These are phyloP conservation scores for Montipora sp. DNA, from an alignment of 64 coral and sea anemone species.

Conservation along the genomic window DNA sequence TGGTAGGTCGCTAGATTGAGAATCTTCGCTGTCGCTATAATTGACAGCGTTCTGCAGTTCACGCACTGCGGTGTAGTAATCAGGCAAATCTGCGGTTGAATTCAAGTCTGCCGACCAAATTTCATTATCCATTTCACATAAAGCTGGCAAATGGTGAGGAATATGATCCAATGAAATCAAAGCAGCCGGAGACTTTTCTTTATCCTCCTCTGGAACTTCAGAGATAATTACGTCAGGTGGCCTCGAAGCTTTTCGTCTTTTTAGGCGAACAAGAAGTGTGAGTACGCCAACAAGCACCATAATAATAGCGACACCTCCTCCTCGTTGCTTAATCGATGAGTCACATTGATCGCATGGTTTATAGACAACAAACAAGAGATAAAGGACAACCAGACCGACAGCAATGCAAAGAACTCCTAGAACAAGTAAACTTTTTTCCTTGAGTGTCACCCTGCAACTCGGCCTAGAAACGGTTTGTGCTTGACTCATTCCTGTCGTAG, in stretches of 20 bases:
- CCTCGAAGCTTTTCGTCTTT: too few relatives aligned
- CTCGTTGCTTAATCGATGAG: too few relatives aligned
- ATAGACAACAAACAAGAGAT: too few relatives aligned
- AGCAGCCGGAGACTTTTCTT: conserved; percentile 1
- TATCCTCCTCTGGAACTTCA: background rate
- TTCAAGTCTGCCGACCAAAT: background rate
- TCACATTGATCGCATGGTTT: too few relatives aligned
- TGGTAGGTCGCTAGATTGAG: background rate
- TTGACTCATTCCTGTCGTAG: too few relatives aligned
- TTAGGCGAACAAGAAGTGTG: background rate
- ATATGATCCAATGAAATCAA: background rate
- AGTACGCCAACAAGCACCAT: background rate
- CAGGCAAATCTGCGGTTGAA: background rate
- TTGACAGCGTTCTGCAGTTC: background rate
- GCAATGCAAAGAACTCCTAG: too few relatives aligned
- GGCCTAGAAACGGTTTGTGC: too few relatives aligned
- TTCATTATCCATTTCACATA: background rate
- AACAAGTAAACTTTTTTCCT: too few relatives aligned
- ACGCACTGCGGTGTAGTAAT: background rate
- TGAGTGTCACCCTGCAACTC: too few relatives aligned
- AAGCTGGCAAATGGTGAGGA: background rate
- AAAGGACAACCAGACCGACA: too few relatives aligned
- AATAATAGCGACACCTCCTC: background rate
- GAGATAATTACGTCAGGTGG: background rate
- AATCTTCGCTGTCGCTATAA: background rate